Base-by-base conservation (phyloP, 2,888 invertebrate genomes). In the Artemia sp. region DNA sequence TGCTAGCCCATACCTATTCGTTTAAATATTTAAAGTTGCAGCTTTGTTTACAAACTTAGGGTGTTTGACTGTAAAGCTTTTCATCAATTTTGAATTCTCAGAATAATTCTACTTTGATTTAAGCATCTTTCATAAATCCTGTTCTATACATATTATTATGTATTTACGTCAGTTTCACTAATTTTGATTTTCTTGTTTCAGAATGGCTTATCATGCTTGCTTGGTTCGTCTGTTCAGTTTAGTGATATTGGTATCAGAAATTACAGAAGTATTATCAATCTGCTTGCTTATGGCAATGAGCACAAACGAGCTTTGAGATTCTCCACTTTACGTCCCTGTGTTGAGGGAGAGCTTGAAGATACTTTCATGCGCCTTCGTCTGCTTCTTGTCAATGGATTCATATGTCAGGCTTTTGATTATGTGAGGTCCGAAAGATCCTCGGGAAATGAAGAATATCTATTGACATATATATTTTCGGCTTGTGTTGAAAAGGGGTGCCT, bases 271-370 rank as follows among this genome's bases (percentile, higher is more conserved):
- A 58, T 58, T 19, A 58, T 58, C 64, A 58, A 58, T 8, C 10
- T 58, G 64, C 9, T 58, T 12, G 24, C 24, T 19, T 58, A 58
- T 24, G 64, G 11, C 64, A 58, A 58, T 58, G 64, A 58, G 24
- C 64, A n/a, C 64, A 58, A 58, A 10, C 64, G 64, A n/a, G 64
- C 64, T 24, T 24, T 58, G n/a, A 58, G 11, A 24, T 58, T 58
- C 64, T n/a, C 24, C 64, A 19, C 64, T 58, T 24, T 58, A n/a
- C 64, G 64, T 10, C 64, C 11, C 8, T 58, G 64, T 58, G 64
- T n/a, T 58, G 64, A 58, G 3, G 14, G 14, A 9, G 64, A 58
- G 9, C 64, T 24, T 24, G 64, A 58, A 58, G 64, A 58, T 24
- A 58, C 14, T 8, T 24, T 58, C 8, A 58, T 58, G 64, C 64